Evolutionary conservation across 2,797 vertebrate genomes (phyloP), one percentile per base, ranked within the genome.

Genomic region (Anableps anableps): DNA sequence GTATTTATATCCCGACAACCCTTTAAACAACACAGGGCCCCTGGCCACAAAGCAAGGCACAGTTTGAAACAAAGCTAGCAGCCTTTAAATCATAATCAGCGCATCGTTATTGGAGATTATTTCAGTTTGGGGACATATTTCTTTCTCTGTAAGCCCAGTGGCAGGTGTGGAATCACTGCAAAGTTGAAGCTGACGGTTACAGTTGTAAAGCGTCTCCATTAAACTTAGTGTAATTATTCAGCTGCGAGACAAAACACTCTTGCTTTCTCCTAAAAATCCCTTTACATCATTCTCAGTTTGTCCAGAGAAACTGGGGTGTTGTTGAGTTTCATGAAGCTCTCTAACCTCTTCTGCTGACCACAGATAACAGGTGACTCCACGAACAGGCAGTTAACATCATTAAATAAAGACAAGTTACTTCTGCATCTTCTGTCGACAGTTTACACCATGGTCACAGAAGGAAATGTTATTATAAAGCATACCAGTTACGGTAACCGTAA

Each of bases 1-100:
- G 94, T 96, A 93, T 96, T 96, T 96, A 95, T 95, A 93, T 91
- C 91, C 91, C 73, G 88, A 96, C 96, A 95, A 91, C 94, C 93
- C 95, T 96, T 92, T 94, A 96, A 94, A 95, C 95, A 94, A 96
- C 92, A 92, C 91, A 89, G 86, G 83, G 91, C 91, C 93, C 92
- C 91, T 21, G 66, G 93, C 89, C 94, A 91, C 93, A 88, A 86
- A 91, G 91, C 89, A 88, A 91, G 85, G 88, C 93, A 89, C 93
- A 92, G 93, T 94, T 91, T 94, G 95, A 94, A 91, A 92, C 88
- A 86, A 91, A 95, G 94, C 90, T 85, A 89, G 91, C 78, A 90
- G 88, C 86, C 80, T 60, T 92, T 96, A 94, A 91, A 96, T 96
- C 95, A 96, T 95, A 92, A 96, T 96, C 92, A 94, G 82, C 89